Percentiles rank a stretch among this genome's conserved stretches.
These are phyloP conservation scores for Dorcus parallelipipedus DNA, from an alignment of 2,888 invertebrate species.

Conservation along the genomic window DNA sequence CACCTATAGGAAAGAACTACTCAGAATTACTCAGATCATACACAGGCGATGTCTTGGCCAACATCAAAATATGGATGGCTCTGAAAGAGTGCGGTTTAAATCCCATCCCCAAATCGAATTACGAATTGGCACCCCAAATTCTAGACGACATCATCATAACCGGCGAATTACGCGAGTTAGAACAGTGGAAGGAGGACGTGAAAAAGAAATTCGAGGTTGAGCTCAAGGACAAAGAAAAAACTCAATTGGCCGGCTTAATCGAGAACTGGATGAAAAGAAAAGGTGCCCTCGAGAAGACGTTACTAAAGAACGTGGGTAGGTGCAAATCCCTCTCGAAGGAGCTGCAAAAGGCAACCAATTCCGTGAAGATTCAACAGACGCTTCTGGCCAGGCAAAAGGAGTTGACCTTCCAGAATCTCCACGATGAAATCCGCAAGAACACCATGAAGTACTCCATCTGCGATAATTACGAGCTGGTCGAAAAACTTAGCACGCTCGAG, in stretches of 20 bases:
- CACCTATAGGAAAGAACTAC: background rate
- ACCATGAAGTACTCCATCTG: slow-evolving; percentile 30
- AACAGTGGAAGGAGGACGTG: slow-evolving; percentile 70
- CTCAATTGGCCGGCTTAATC: slow-evolving; percentile 20
- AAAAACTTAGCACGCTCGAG: slow-evolving; percentile 40
- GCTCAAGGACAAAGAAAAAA: slow-evolving; percentile 42
- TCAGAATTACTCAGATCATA: background rate
- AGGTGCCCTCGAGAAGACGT: slow-evolving; percentile 54
- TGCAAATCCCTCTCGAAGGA: slow-evolving; percentile 59
- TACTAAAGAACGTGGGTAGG: slow-evolving; percentile 58
- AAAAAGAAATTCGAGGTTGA: slow-evolving; percentile 61
- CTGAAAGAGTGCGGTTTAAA: slow-evolving; percentile 23
- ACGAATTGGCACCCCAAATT: slow-evolving; percentile 35
- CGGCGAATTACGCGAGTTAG: slow-evolving; percentile 64
- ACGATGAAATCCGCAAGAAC: slow-evolving; percentile 36
- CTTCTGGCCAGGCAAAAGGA: slow-evolving; percentile 25
- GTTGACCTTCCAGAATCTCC: slow-evolving; percentile 27
- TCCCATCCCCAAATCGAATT: slow-evolving; percentile 13
- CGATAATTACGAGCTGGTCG: slow-evolving; percentile 38
- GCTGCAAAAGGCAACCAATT: slow-evolving; percentile 56
- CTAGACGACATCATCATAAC: slow-evolving; percentile 47
- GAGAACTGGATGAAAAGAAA: slow-evolving; percentile 36
- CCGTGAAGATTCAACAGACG: slow-evolving; percentile 23
- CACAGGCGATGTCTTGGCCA: slow-evolving; percentile 29
- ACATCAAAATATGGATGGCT: slow-evolving; percentile 31